These are phyloP conservation scores for Metacarcinus magister DNA, from an alignment of 2,888 invertebrate species.

Conservation along the genomic window DNA sequence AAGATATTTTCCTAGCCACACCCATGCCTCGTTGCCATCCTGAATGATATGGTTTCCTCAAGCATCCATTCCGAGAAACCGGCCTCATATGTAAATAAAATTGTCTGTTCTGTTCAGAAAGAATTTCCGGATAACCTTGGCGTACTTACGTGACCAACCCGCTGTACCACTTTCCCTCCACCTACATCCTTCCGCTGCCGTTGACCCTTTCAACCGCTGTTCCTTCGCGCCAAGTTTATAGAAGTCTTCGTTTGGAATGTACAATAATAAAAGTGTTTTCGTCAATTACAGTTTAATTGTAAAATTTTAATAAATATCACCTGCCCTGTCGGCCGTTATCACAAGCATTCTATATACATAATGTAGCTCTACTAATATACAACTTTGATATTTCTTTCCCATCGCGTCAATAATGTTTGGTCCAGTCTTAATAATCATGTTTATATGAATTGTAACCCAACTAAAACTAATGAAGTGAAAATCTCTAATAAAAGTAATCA, in stretches of 20 bases:
- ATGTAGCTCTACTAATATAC: not conserved
- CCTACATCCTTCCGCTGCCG: not conserved
- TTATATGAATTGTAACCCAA: too few species aligned
- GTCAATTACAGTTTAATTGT: not conserved
- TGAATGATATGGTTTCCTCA: not conserved
- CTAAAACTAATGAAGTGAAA: too few species aligned
- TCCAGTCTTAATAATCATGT: not conserved
- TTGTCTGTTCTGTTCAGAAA: not conserved
- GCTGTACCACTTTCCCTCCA: not conserved
- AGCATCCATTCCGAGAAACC: not conserved
- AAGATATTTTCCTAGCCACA: too few species aligned
- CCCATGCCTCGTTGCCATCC: too few species aligned
- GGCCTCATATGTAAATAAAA: not conserved
- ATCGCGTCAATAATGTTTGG: not conserved
- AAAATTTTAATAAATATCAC: not conserved
- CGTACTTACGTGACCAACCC: not conserved
- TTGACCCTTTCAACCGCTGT: not conserved
- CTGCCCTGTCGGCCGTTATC: not conserved
- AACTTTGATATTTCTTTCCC: not conserved
- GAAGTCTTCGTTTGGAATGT: not conserved
- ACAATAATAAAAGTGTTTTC: not conserved
- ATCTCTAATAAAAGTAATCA: too few species aligned
- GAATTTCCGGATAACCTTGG: not conserved
- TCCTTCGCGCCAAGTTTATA: not conserved
- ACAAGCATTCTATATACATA: constrained; percentile 1